Evolutionary conservation across 2,888 invertebrate species (phyloP), one percentile per base, ranked within the genome.

Genomic region (Muschampia plurimacula): DNA sequence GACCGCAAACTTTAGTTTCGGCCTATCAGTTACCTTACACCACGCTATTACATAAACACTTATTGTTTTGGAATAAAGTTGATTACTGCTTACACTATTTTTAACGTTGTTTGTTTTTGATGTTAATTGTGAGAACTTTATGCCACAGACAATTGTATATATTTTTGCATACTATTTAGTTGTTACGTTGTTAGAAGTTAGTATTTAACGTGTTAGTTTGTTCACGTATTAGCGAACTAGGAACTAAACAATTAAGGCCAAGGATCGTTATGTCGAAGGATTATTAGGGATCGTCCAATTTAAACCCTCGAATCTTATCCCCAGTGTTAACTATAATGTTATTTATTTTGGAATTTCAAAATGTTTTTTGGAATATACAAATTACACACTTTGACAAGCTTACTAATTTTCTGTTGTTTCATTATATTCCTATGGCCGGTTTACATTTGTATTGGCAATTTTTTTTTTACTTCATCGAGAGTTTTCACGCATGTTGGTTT

Each of bases 201-300:
- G 62, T 3, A 39, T 39, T 62, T 32, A 15, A 36, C 12, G 12
- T 49, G 49, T 28, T 67, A 52, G 66, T 55, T 28, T 59, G 28
- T 59, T 67, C 55, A 39, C 55, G 41, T 22, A 57, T 57, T 57
- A 66, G 66, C 66, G 71, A 66, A 66, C 36, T 66, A 49, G 39
- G 66, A 66, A 66, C 28, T 59, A 36, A 60, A 60, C 66, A 71
- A 71, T 71, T 71, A 66, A 71, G 65, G 71, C 28, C 71, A 60
- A 49, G 66, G 60, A 60, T 66, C 66, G 59, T 65, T 71, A 65
- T 15, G 49, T 44, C 39, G 71, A 52, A 60, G 66, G 71, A 60
- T 59, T 71, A 66, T 71, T 59, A 64, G 66, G 66, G 59, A 66
- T 66, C 32, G 60, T 49, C 46, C 71, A 39, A 57, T 59, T 59